Conservation (phyloP, 2,888 invertebrate species). For the Philereme transversata region DNA sequence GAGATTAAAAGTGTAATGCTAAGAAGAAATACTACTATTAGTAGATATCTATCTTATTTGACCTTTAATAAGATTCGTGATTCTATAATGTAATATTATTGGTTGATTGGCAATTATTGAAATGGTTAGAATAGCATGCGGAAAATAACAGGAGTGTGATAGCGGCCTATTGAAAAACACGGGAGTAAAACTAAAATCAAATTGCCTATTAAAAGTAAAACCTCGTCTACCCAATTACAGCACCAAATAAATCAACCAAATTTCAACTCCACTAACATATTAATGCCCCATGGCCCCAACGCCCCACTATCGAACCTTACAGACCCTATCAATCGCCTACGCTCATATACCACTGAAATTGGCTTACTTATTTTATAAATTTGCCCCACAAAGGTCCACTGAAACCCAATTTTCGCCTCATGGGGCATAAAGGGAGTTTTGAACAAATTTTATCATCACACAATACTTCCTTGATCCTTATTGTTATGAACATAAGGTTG, state of each 20-base stretch:
- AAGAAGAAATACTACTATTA: too few species aligned
- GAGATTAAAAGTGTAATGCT: too few species aligned
- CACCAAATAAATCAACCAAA: constrained; percentile 8
- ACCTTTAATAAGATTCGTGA: too few species aligned
- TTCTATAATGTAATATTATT: too few species aligned
- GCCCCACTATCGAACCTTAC: constrained; percentile 17
- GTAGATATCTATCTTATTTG: too few species aligned
- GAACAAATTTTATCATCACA: constrained; percentile 1
- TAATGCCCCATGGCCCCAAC: constrained; percentile 9
- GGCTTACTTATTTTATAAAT: constrained; percentile 43
- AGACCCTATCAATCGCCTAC: constrained; percentile 37
- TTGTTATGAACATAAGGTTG: constrained; percentile 3
- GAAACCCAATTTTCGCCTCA: constrained; percentile 42
- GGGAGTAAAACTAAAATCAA: too few species aligned
- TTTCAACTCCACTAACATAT: constrained; percentile 12
- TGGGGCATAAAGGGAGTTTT: constrained; percentile 38
- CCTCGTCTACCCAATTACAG: too few species aligned
- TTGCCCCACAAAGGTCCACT: constrained; percentile 41
- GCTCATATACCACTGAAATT: constrained; percentile 39
- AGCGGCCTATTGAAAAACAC: too few species aligned
- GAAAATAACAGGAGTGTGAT: too few species aligned
- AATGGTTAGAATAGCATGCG: too few species aligned
- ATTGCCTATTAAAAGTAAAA: too few species aligned
- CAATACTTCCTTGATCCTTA: constrained; percentile 18
- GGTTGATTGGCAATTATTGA: too few species aligned